These are phyloP conservation scores for Saccopteryx leptura DNA, from an alignment of 2,113 vertebrate species.

Conservation along the genomic window DNA sequence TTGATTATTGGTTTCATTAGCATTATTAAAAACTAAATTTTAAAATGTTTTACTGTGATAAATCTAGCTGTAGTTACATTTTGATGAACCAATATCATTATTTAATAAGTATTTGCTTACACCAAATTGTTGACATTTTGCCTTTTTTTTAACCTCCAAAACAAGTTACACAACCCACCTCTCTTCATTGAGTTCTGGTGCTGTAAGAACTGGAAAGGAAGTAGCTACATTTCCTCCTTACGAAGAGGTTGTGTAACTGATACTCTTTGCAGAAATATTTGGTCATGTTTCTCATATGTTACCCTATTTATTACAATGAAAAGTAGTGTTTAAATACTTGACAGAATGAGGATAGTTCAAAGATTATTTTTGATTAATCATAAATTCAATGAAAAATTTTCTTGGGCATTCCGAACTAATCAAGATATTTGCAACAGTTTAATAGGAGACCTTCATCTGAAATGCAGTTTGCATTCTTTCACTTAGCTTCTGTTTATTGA, in stretches of 20 bases:
- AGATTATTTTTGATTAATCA: neutral
- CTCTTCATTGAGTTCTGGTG: neutral
- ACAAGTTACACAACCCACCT: neutral
- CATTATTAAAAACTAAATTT: conserved; percentile 16
- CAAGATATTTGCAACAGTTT: neutral
- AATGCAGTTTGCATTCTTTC: neutral
- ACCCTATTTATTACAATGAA: neutral
- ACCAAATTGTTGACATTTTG: neutral
- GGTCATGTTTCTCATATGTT: neutral
- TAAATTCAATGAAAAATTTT: neutral
- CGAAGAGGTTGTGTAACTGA: neutral
- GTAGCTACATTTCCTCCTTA: neutral
- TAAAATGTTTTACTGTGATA: neutral
- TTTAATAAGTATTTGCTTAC: conserved; percentile 14
- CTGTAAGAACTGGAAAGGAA: neutral
- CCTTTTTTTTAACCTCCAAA: neutral
- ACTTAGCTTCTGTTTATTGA: neutral
- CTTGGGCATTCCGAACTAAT: neutral
- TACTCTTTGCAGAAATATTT: neutral
- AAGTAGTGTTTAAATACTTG: neutral
- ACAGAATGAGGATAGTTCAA: neutral
- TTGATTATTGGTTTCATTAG: neutral
- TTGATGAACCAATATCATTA: neutral
- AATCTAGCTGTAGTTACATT: neutral
- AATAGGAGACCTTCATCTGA: neutral